Percentiles rank a stretch among this genome's conserved stretches.
phyloP scores from a whole-genome alignment of 2,113 vertebrate genomes.

The Odocoileus virginianus region DNA sequence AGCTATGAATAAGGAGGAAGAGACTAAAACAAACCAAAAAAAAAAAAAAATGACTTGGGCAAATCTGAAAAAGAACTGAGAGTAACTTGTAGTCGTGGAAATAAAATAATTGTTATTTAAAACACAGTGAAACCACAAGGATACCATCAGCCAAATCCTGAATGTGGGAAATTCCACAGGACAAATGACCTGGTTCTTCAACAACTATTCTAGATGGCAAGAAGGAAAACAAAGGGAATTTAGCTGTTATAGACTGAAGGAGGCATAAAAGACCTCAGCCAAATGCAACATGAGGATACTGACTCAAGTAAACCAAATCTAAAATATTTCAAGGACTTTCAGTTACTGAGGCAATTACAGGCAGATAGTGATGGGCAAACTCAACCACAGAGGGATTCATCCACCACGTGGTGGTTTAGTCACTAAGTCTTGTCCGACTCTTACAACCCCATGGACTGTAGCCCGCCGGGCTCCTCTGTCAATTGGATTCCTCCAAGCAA shows the following conservation, averaged over 20 bases:
- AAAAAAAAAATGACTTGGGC: neutral
- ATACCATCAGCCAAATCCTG: neutral
- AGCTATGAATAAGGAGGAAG: neutral
- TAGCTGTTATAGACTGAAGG: neutral
- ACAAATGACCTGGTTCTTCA: slow-evolving; percentile 20
- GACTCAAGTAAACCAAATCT: neutral
- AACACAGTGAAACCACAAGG: neutral
- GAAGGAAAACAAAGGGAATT: neutral
- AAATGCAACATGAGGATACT: neutral
- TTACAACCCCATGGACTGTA: neutral
- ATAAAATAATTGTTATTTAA: slow-evolving; percentile 12
- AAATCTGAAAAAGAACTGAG: slow-evolving; percentile 32
- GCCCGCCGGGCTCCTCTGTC: neutral
- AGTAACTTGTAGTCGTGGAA: neutral
- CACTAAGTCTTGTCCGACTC: neutral
- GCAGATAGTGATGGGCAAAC: neutral
- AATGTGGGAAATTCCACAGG: neutral
- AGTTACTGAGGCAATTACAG: neutral
- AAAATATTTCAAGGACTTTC: neutral
- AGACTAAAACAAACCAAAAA: neutral
- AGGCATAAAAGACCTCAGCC: neutral
- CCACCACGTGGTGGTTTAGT: neutral
- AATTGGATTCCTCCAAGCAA: neutral
- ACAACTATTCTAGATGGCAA: neutral
- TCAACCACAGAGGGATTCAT: neutral